A percentile compares a stretch with the other conserved stretches of the same genome.
These are phyloP conservation scores for Myanophis thanlyinensis DNA, from an alignment of 2,113 vertebrate genomes.

Conservation along the genomic window DNA sequence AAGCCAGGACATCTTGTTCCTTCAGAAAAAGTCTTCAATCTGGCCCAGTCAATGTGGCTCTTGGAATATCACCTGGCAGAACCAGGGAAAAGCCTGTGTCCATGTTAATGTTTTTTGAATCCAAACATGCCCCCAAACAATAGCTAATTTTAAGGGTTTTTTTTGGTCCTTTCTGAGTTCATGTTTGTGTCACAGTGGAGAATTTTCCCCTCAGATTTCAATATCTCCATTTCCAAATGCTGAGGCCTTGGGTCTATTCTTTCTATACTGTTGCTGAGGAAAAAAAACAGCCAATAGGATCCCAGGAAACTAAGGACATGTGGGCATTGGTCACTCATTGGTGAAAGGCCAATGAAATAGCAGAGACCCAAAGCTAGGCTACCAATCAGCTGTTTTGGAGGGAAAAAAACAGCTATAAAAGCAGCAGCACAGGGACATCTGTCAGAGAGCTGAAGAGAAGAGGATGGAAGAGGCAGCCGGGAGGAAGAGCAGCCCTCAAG, in stretches of 20 bases:
- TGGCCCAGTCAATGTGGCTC: neutral
- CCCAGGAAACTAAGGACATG: neutral
- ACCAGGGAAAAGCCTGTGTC: neutral
- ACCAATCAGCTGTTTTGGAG: neutral
- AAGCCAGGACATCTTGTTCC: neutral
- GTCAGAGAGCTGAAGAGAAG: neutral
- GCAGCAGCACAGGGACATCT: neutral
- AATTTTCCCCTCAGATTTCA: neutral
- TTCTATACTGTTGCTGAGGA: neutral
- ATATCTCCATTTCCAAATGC: neutral
- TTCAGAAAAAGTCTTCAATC: neutral
- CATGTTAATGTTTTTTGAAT: neutral
- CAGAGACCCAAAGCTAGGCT: neutral
- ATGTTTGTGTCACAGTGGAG: neutral
- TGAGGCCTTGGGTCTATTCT: neutral
- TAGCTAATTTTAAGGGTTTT: neutral
- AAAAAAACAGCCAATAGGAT: neutral
- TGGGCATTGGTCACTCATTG: neutral
- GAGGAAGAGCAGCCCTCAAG: neutral
- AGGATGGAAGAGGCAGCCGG: no score
- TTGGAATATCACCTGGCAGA: neutral
- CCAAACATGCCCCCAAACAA: neutral
- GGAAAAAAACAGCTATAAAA: neutral
- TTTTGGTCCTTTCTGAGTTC: neutral
- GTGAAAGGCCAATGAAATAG: neutral